Conservation (phyloP, 2,888 invertebrate genomes). For the Mimachlamys varia region DNA sequence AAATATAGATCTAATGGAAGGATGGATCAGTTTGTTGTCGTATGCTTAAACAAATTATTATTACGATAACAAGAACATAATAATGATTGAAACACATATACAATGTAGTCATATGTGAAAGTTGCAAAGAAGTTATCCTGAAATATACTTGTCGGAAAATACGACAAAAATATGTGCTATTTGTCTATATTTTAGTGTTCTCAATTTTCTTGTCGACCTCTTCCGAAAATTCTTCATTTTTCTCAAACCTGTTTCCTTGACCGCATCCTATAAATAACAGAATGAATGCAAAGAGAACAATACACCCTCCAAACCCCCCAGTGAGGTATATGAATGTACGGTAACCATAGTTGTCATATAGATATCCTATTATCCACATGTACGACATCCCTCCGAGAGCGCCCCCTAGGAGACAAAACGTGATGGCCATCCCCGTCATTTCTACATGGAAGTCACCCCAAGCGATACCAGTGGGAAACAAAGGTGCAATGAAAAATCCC, state of each 20-base stretch:
- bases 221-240: constrained; percentile 41
- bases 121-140: too few species aligned
- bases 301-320: constrained; percentile 57
- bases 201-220: background rate
- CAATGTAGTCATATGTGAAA: too few species aligned
- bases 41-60: too few species aligned
- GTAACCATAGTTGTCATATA: constrained; percentile 64
- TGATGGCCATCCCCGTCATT: constrained; percentile 67
- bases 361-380: constrained; percentile 64
- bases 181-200: background rate
- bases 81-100: too few species aligned
- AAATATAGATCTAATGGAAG: too few species aligned
- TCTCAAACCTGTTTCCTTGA: constrained; percentile 56
- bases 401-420: constrained; percentile 62
- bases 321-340: constrained; percentile 62
- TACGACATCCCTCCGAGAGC: constrained; percentile 65
- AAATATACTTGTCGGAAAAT: too few species aligned
- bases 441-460: constrained; percentile 68
- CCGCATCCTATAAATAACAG: constrained; percentile 54
- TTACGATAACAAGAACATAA: too few species aligned
- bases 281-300: constrained; percentile 53
- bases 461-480: constrained; percentile 67
- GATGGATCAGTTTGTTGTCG: too few species aligned
- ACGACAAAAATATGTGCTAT: background rate
- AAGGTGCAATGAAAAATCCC: constrained; percentile 64